Base-by-base conservation (phyloP, 2,113 vertebrate genomes). In the Amphilophus citrinellus region DNA sequence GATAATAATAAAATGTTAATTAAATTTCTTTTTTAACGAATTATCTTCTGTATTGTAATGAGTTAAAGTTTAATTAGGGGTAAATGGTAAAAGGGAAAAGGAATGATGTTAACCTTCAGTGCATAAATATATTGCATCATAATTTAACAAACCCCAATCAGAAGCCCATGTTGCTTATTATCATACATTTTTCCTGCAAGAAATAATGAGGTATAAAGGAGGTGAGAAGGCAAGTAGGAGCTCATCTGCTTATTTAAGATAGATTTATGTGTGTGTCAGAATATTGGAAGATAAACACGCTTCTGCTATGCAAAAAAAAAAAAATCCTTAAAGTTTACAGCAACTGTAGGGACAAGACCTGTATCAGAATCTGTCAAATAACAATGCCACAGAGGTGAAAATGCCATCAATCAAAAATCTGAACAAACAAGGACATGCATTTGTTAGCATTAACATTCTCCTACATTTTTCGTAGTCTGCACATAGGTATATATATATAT, bases 31-130 rank as follows among this genome's bases (percentile, higher is more conserved):
- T 93, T 85, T 93, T 87, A 71, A 93, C 87, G 85, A 95, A 91
- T 94, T 57, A 93, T 94, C 90, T 87, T 73, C 83, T 88, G 68
- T 76, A 89, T 91, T 90, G 82, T 93, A 91, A 91, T 85, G 91
- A 94, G 89, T 90, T 92, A 88, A 93, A 90, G 92, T 95, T 95
- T 95, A 96, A 95, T 96, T 93, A 94, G 91, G 82, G 83, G 71
- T 91, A 94, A 89, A 91, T 85, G 80, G 79, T 78, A 82, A 86
- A 91, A 89, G 77, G 76, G 62, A 89, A 77, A 83, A 42, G 66
- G 81, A 82, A 83, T 76, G 83, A 90, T 56, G 80, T 61, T 93
- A 94, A 94, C 93, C 92, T 94, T 94, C 86, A 73, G 62, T 22
- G 66, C 42, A 61, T 82, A 86, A 92, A 90, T 87, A 87, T 87